Conservation (phyloP, 2,888 invertebrate species). For the Camptogramma bilineatum region DNA sequence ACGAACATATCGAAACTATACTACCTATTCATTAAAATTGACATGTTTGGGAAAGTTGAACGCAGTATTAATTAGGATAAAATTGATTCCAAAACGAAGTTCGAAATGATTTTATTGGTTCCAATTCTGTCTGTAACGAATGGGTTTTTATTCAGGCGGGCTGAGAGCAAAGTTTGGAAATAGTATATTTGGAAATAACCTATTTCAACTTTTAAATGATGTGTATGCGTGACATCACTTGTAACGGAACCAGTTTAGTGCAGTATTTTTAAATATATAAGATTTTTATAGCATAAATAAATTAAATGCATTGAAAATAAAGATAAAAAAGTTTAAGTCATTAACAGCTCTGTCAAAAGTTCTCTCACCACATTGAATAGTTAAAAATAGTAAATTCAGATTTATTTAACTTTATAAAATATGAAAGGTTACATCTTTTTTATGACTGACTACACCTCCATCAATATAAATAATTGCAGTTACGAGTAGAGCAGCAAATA, state of each 20-base stretch:
- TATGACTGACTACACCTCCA: background rate
- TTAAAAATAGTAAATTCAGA: too few species aligned
- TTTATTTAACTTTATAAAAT: too few species aligned
- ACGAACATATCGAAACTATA: constrained; percentile 11
- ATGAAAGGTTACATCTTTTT: too few species aligned
- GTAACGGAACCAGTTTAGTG: background rate
- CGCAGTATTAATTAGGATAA: constrained; percentile 61
- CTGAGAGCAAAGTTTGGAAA: constrained; percentile 75
- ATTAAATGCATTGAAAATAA: too few species aligned
- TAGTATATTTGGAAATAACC: constrained; percentile 66
- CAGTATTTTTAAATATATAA: too few species aligned
- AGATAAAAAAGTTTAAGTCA: too few species aligned
- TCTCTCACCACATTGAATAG: too few species aligned
- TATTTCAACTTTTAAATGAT: constrained; percentile 57
- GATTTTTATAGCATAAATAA: too few species aligned
- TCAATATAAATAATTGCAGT: background rate
- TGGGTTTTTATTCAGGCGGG: constrained; percentile 62
- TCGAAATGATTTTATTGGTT: constrained; percentile 64
- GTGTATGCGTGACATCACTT: constrained; percentile 22
- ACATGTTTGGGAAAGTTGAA: constrained; percentile 33
- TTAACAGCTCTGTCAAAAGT: too few species aligned
- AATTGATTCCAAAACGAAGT: constrained; percentile 66
- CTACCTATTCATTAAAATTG: constrained; percentile 29
- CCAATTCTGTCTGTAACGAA: constrained; percentile 65
- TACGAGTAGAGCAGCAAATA: background rate